Evolutionary conservation across 2,113 vertebrate genomes (phyloP), one percentile per base, ranked within the genome.

Genomic region (Maccullochella peelii): DNA sequence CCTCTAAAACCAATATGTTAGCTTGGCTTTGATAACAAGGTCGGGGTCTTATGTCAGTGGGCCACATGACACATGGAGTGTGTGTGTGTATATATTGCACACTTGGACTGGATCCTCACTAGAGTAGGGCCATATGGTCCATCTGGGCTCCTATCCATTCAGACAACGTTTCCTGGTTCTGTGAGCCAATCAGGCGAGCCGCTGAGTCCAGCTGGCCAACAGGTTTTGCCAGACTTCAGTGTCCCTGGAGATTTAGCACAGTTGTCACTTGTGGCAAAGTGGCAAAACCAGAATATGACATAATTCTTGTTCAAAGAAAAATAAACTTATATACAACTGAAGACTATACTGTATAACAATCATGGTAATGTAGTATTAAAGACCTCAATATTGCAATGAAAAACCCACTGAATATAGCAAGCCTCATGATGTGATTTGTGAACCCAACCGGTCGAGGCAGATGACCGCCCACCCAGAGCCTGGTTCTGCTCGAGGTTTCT

Each of bases 81-180:
- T 73, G 40, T 14, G 47, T 27, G 65, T 82, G 74, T 52, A 16
- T 54, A 27, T 82, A 21, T 40, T 44, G 36, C 50, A 80, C 77
- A 73, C 58, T 89, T 88, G 75, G 84, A 80, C 71, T 70, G 10
- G 57, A 52, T 72, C 63, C 76, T 73, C 72, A 72, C 52, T 86
- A 57, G 82, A 85, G 80, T 76, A 50, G 65, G 57, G 72, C 89
- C 91, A 92, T 92, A 87, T 94, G 90, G 88, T 65, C 88, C 55
- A 70, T 90, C 79, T 88, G 88, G 80, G 84, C 90, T 77, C 16
- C 9, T 40, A 15, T 88, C 81, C 88, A 88, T 58, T 65, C 77
- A 85, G 68, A 79, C 79, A 57, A 68, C 79, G 74, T 78, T 82
- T 84, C 73, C 73, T 83, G 82, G 79, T 49, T 55, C 77, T 88